Evolutionary conservation across 2,797 vertebrate genomes (phyloP).

Genomic region (Gymnopithys bicolor): DNA sequence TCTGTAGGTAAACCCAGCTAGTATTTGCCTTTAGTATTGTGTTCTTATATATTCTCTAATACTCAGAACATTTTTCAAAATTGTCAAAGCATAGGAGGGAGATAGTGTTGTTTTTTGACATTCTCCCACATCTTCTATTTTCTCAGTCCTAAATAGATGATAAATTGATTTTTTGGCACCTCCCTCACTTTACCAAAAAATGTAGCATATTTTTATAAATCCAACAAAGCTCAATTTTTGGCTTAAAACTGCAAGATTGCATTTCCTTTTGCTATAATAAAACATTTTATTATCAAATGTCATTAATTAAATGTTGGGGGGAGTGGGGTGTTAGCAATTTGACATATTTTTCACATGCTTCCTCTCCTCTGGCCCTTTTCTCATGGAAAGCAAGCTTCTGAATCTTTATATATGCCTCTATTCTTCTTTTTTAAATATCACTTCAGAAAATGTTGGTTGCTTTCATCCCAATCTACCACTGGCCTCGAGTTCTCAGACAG

Average conservation of each 20-base stretch:
- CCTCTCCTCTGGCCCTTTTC: neutral
- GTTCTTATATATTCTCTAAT: neutral
- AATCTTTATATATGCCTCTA: neutral
- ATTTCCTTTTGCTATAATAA: neutral
- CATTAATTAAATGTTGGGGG: neutral
- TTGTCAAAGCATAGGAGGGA: neutral
- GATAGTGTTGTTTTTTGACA: neutral
- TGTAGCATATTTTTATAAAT: neutral
- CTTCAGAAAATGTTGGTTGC: neutral
- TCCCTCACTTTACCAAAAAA: neutral
- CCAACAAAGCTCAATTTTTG: neutral
- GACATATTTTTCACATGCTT: neutral
- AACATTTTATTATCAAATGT: neutral
- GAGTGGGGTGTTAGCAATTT: neutral
- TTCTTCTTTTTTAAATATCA: neutral
- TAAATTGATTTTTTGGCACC: neutral
- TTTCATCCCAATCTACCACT: neutral
- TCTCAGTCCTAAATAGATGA: neutral
- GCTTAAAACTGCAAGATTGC: accelerated
- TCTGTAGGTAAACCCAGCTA: neutral
- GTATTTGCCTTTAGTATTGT: neutral
- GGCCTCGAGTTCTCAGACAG: neutral
- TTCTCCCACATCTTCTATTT: neutral
- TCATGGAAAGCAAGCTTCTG: neutral
- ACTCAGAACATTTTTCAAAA: neutral